These are phyloP conservation scores for Oxyruncus cristatus DNA, from an alignment of 2,113 vertebrate genomes.

Conservation along the genomic window DNA sequence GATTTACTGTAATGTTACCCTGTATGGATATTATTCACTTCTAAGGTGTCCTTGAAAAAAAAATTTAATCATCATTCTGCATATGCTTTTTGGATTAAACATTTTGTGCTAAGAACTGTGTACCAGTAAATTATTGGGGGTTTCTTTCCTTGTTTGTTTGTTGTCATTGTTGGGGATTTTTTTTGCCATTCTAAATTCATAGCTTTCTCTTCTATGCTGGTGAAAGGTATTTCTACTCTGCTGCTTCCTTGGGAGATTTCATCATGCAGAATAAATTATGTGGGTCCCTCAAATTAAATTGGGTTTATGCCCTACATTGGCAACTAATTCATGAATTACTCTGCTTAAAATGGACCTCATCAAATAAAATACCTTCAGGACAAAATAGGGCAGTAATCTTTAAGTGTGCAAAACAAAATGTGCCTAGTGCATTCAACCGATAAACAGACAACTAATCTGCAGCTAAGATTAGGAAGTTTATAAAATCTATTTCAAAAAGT, in stretches of 20 bases:
- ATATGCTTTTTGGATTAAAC: background rate
- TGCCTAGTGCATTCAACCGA: background rate
- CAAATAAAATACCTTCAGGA: conserved; percentile 36
- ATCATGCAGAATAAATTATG: conserved; percentile 11
- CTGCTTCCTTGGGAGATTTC: background rate
- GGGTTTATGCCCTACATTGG: conserved; percentile 1
- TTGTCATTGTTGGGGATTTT: fast-evolving
- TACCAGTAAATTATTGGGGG: background rate
- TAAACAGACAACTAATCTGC: conserved; percentile 26
- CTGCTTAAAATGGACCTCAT: conserved; percentile 42
- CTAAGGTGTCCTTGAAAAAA: background rate
- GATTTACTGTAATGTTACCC: background rate
- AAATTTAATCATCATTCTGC: background rate
- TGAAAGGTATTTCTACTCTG: background rate
- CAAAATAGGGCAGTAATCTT: conserved; percentile 21
- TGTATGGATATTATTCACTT: background rate
- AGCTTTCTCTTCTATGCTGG: background rate
- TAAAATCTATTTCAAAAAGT: conserved; percentile 28
- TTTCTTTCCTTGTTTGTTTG: background rate
- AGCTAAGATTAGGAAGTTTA: conserved; percentile 10
- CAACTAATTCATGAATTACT: conserved; percentile 17
- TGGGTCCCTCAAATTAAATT: conserved; percentile 1
- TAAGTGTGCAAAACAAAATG: conserved; percentile 3
- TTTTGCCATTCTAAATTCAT: background rate
- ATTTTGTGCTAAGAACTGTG: background rate